A percentile compares a stretch with the other conserved stretches of the same genome.
Evolutionary conservation across 2,797 vertebrate genomes (phyloP).

Genomic region (Lepus oiostolus): DNA sequence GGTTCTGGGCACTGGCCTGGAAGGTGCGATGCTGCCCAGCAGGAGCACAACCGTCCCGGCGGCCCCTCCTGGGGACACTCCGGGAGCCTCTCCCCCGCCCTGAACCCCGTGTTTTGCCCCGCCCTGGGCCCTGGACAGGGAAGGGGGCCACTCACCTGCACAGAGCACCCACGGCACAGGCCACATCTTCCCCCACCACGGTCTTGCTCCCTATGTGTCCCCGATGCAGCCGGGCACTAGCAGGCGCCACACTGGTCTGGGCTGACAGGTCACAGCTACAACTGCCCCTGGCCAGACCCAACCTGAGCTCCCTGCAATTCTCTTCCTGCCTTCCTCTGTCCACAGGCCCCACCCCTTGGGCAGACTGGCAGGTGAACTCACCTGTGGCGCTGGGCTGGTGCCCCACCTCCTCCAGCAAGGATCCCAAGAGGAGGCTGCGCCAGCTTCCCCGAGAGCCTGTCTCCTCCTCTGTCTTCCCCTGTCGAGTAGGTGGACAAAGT

Average conservation of each 20-base stretch:
- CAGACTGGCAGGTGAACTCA: constrained; percentile 36
- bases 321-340: background rate
- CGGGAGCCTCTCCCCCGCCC: background rate
- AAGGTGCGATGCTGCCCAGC: background rate
- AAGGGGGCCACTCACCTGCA: constrained; percentile 81
- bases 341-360: background rate
- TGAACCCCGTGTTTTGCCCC: background rate
- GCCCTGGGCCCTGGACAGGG: background rate
- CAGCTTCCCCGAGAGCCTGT: constrained; percentile 31
- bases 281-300: background rate
- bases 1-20: background rate
- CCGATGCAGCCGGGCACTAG: background rate
- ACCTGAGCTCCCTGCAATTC: background rate
- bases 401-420: constrained; percentile 11
- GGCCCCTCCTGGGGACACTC: too few species aligned
- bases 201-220: background rate
- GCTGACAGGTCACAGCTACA: background rate
- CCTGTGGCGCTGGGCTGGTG: background rate
- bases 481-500: background rate
- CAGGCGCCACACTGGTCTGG: background rate
- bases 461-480: constrained; percentile 5
- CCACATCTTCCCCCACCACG: constrained; percentile 17
- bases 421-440: background rate
- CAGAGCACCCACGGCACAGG: constrained; percentile 76
- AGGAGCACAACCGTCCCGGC: background rate